A percentile compares a stretch with the other conserved stretches of the same genome.
Conservation (phyloP, 2,797 vertebrate genomes). For the Neosilurus mollespiculum region DNA sequence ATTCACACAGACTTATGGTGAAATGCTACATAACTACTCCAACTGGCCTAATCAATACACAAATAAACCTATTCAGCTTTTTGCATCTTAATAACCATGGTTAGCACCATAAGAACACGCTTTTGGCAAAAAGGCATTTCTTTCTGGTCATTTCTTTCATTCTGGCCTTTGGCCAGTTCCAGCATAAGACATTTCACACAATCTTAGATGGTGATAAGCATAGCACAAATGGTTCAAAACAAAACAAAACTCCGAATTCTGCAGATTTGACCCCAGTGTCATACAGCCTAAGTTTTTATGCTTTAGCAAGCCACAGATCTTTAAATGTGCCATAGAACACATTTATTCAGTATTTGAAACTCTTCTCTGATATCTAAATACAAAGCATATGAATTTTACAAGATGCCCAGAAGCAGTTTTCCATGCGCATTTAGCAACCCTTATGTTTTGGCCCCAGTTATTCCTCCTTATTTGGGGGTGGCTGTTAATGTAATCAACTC, state of each 20-base stretch:
- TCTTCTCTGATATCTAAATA: too few relatives aligned
- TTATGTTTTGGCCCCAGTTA: too few relatives aligned
- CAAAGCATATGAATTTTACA: too few relatives aligned
- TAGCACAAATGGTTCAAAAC: conserved; percentile 1
- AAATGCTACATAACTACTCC: conserved; percentile 39
- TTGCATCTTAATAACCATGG: conserved; percentile 15
- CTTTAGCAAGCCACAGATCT: conserved; percentile 1
- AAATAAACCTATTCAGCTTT: conserved; percentile 45
- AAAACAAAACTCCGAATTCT: conserved; percentile 8
- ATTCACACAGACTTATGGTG: conserved; percentile 27
- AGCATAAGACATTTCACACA: conserved; percentile 41
- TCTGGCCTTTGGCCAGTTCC: background rate
- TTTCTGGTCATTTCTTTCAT: background rate
- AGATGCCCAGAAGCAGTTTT: too few relatives aligned
- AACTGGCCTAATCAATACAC: conserved; percentile 10
- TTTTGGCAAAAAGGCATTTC: background rate
- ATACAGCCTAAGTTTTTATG: background rate
- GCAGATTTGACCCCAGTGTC: background rate
- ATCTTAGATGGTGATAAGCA: conserved; percentile 44
- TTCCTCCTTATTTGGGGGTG: too few relatives aligned
- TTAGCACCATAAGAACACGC: conserved; percentile 15
- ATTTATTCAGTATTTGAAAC: too few relatives aligned
- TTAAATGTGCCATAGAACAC: background rate
- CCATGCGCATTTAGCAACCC: too few relatives aligned
- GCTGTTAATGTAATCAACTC: too few relatives aligned